phyloP scores from a whole-genome alignment of 2,888 invertebrate genomes.

The Synergus laeviventris region DNA sequence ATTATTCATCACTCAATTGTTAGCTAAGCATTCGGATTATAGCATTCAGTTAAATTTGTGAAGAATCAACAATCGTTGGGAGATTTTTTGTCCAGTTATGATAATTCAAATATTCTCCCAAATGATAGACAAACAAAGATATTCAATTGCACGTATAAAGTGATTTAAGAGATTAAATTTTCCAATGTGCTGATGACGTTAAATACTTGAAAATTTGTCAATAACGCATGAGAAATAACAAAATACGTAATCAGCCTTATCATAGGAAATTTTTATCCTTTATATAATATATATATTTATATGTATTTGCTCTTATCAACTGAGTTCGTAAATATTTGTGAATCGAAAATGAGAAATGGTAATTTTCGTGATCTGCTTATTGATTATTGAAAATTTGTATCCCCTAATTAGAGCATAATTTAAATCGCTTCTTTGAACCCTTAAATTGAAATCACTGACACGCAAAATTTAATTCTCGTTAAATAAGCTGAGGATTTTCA shows the following conservation, averaged over 20 bases:
- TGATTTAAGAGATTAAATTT: background rate
- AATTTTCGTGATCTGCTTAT: background rate
- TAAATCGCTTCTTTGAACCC: background rate
- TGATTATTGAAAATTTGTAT: background rate
- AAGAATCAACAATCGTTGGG: background rate
- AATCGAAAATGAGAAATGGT: background rate
- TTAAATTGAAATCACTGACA: background rate
- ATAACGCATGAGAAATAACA: background rate
- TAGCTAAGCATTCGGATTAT: background rate
- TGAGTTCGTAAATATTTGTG: background rate
- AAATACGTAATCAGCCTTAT: background rate
- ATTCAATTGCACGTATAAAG: background rate
- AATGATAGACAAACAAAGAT: background rate
- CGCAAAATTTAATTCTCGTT: background rate
- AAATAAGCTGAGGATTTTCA: background rate
- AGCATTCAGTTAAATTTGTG: no score
- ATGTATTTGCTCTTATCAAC: background rate
- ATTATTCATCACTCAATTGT: background rate
- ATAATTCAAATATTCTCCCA: background rate
- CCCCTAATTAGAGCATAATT: background rate
- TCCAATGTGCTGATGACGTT: background rate
- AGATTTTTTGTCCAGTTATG: background rate
- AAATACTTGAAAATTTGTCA: background rate
- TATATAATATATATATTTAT: background rate
- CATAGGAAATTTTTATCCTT: background rate